A percentile compares a stretch with the other conserved stretches of the same genome.
phyloP scores from a whole-genome alignment of 2,888 invertebrate genomes.

The Netelia inedita region DNA sequence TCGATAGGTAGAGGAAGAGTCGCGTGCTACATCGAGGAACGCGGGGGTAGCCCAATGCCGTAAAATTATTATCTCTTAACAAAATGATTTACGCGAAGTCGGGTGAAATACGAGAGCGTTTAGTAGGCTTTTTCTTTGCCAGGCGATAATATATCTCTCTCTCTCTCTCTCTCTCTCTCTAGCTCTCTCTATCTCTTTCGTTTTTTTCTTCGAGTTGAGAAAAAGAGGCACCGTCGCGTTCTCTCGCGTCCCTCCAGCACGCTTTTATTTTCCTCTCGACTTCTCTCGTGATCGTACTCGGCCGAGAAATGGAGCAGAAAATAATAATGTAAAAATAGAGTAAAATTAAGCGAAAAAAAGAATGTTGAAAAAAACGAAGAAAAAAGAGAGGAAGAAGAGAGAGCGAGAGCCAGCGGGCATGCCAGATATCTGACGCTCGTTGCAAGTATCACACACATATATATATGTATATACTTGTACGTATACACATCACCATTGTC shows the following conservation, averaged over 20 bases:
- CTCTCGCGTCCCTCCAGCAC: background rate
- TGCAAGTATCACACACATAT: background rate
- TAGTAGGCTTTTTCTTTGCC: constrained; percentile 11
- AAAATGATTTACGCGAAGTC: constrained; percentile 51
- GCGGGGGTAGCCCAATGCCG: background rate
- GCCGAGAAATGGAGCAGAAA: constrained; percentile 24
- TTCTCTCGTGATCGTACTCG: constrained; percentile 1
- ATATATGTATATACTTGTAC: constrained; percentile 5
- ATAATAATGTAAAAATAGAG: constrained; percentile 53
- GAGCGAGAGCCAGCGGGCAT: constrained; percentile 44
- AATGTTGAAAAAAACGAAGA: constrained; percentile 4
- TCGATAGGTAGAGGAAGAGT: too few species aligned
- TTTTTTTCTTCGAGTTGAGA: background rate
- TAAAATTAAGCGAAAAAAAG: constrained; percentile 25
- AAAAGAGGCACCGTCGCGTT: background rate
- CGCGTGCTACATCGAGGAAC: too few species aligned
- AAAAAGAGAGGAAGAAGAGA: constrained; percentile 27
- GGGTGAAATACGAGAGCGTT: constrained; percentile 48
- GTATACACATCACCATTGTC: constrained; percentile 70
- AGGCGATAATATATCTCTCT: background rate
- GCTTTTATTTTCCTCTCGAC: constrained; percentile 15
- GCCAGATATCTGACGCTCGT: constrained; percentile 31
- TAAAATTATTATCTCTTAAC: constrained; percentile 56
- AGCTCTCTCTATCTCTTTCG: background rate
- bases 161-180: constrained; percentile 16